Base-by-base conservation (phyloP, 2,888 invertebrate genomes). In the Acanthacorydalis orientalis region DNA sequence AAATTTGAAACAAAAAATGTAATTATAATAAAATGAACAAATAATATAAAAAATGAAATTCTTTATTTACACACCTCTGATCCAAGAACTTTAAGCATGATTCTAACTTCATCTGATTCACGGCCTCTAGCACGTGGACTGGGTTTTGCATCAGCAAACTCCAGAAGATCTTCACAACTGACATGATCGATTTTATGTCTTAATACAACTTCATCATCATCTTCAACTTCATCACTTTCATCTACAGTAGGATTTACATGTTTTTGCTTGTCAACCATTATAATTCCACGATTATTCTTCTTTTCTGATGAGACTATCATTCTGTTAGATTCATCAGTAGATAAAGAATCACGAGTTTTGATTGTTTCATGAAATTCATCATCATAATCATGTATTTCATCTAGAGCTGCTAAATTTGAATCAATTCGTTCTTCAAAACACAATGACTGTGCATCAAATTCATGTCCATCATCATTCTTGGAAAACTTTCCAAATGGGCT, bases 71-170 rank as follows among this genome's bases (percentile, higher is more conserved):
- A 69, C 58, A 83, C 83, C 68, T 80, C 74, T 55, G 77, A 69
- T 51, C 83, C 80, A 42, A 93, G 73, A 15, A 92, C 87, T 68
- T 90, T 92, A 57, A 78, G 75, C 88, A 93, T 90, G 38, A 91
- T 84, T 54, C 91, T 73, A 38, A 91, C 90, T 73, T 92, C 91
- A 60, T 93, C 92, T 0, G 88, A 87, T 61, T 90, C 90, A 11
- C 83, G 78, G 11, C 89, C 88, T 6, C 85, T 76, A 43, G 87
- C 85, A 40, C 82, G 75, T 0, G 88, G 86, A 55, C 81, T 83
- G 0, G 88, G 88, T 52, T 83, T 84, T 54, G 81, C 79, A 60
- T 84, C 82, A 0, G 88, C 85, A 59, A 92, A 92, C 61, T 91
- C 90, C 47, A 91, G 64, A 48, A 92, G 68, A 67, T 92, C 91